Base-by-base conservation (phyloP, 2,888 invertebrate species). In the Zhuqinia jingwanae region DNA sequence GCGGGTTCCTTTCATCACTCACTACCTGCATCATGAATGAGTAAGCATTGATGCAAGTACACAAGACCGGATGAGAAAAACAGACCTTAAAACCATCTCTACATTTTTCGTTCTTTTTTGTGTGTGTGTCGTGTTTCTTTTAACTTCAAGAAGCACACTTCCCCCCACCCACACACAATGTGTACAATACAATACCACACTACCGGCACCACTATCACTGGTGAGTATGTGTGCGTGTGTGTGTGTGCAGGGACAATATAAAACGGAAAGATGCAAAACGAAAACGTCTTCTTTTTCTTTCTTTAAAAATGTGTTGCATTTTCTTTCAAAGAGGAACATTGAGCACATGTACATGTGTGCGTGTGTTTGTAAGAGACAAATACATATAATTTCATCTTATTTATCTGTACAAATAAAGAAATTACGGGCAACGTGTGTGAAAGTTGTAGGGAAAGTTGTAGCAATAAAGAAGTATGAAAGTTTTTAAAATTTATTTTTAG, bases 1-100 rank as follows among this genome's bases (percentile, higher is more conserved):
- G 85, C 79, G 80, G 79, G 53, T 76, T 76, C 80, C 81, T 86
- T 81, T 86, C 86, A 86, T 86, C 77, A 75, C 80, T 63, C n/a
- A 50, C 53, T 56, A 80, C 76, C 81, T 76, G 58, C 80, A 81
- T 86, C 80, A 56, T 81, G 68, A 86, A 76, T 81, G 81, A 80
- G 68, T 77, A 80, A 81, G 80, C 81, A 86, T 65, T 80, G 76
- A 76, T 65, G 65, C 65, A 80, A 70, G 68, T 68, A 77, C 76
- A 70, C 63, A 80, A 65, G 17, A 77, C 73, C 79, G 79, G 85
- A 85, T 73, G 78, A 58, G 56, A 75, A 65, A 77, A 81, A 36
- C n/a, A 86, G 86, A 85, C 53, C 85, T 84, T 84, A 84, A 68
- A 84, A 68, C 58, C 70, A 70, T 84, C 53, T 75, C 73, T 30